A percentile compares a stretch with the other conserved stretches of the same genome.
Conservation (phyloP, 2,888 invertebrate species). For the Cerastoderma edule region DNA sequence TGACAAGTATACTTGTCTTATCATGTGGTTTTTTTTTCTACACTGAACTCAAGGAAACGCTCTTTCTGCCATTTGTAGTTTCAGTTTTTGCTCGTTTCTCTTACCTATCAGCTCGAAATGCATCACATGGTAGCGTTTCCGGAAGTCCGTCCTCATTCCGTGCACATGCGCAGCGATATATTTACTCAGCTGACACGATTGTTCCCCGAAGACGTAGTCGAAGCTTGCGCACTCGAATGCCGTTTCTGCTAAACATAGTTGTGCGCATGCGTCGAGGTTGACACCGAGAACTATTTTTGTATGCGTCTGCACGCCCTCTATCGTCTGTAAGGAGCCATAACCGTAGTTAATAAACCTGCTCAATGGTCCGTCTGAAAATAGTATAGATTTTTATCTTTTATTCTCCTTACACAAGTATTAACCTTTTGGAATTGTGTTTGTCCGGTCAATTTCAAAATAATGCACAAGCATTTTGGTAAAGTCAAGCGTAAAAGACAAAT, state of each 20-base stretch:
- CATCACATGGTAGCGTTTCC: constrained; percentile 70
- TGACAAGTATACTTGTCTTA: too few relatives aligned
- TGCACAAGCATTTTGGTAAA: too few relatives aligned
- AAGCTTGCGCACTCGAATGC: constrained; percentile 79
- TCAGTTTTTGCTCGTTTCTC: too few relatives aligned
- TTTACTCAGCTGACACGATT: constrained; percentile 79
- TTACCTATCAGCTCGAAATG: constrained; percentile 81
- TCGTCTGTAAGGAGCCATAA: constrained; percentile 73
- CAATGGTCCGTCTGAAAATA: constrained; percentile 75
- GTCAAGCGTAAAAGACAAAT: too few relatives aligned
- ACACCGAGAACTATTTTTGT: constrained; percentile 76
- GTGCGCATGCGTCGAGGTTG: constrained; percentile 79
- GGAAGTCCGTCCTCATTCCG: constrained; percentile 71
- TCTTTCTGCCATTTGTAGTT: too few relatives aligned
- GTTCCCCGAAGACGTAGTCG: constrained; percentile 77
- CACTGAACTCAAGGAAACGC: too few relatives aligned
- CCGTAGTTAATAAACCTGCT: constrained; percentile 80
- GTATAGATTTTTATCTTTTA: neutral
- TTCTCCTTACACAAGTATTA: too few relatives aligned
- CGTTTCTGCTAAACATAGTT: constrained; percentile 77
- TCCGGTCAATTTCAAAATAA: too few relatives aligned
- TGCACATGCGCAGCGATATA: constrained; percentile 79
- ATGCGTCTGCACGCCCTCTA: constrained; percentile 77
- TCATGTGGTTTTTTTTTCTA: too few relatives aligned
- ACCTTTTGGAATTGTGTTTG: too few relatives aligned